Conservation (phyloP, 2,888 invertebrate species). For the Synergus japonicus region DNA sequence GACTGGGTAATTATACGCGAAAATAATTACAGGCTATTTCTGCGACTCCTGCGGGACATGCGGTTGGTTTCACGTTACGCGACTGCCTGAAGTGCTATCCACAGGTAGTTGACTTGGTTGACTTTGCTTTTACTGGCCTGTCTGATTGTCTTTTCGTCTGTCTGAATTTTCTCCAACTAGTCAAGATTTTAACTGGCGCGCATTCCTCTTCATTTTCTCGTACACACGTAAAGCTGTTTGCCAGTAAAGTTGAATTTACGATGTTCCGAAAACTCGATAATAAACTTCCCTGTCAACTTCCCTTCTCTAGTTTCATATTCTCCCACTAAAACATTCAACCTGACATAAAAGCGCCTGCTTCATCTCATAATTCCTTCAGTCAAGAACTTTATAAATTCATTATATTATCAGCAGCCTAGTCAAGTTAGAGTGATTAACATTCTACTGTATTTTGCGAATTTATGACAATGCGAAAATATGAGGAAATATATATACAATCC, state of each 20-base stretch:
- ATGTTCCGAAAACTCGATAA: conserved; percentile 50
- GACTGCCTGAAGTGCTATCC: conserved; percentile 65
- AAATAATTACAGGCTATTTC: conserved; percentile 50
- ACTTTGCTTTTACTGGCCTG: conserved; percentile 67
- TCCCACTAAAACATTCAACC: not conserved
- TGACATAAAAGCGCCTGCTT: not conserved
- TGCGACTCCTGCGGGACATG: conserved; percentile 52
- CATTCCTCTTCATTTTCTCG: conserved; percentile 9
- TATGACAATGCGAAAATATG: not conserved
- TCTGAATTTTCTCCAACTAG: conserved; percentile 47
- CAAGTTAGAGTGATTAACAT: not conserved
- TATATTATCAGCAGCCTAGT: not conserved
- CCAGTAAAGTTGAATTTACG: conserved; percentile 54
- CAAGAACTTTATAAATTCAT: not conserved
- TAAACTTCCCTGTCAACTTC: not conserved
- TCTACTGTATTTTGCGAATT: not conserved
- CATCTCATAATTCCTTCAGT: not conserved
- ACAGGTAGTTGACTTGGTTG: conserved; percentile 74
- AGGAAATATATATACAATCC: not conserved
- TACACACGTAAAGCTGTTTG: conserved; percentile 44
- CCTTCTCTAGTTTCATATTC: not conserved
- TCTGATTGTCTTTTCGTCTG: conserved; percentile 59
- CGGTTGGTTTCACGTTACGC: conserved; percentile 48
- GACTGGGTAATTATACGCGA: conserved; percentile 7
- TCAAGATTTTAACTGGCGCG: conserved; percentile 64